Evolutionary conservation across 2,113 vertebrate species (phyloP), one percentile per base, ranked within the genome.

Genomic region (Menidia beryllina): DNA sequence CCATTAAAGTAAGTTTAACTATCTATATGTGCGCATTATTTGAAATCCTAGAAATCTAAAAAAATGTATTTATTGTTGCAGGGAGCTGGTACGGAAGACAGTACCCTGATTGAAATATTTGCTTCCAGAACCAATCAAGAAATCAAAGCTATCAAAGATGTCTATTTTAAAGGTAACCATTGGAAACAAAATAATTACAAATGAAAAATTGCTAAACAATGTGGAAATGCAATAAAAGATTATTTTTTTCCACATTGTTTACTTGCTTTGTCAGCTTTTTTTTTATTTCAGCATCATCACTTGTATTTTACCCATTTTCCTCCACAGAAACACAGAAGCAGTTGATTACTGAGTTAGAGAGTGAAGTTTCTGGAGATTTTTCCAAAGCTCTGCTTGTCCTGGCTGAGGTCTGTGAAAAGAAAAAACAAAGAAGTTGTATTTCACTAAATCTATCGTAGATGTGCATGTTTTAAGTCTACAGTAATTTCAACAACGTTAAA

Each of bases 61-160:
- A n/a, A n/a, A n/a, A n/a, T n/a, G n/a, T n/a, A n/a, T n/a, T n/a
- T n/a, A n/a, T n/a, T n/a, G n/a, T 75, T 83, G 48, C 61, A 95
- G 95, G 95, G 94, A 24, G 15, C 50, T 26, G 94, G 94, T 15
- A 95, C 94, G 0, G 55, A 83, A 13, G 88, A 94, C 53, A 57
- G 23, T 39, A 10, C 83, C 13, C 48, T 96, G 74, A 94, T 92
- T 58, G 94, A 96, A 88, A 94, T 95, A 50, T 85, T 95, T 57
- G 90, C 92, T 9, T 94, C 94, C 50, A 94, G 94, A 68, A 90
- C 85, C 53, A 92, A 88, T 68, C 72, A 88, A 39, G 93, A 96
- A 69, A 90, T 96, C 21, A 92, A 85, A 79, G 94, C 90, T 55
- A 76, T 95, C 14, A 60, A 47, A 0, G 90, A 93, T 3, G 90